Evolutionary conservation across 2,113 vertebrate genomes (phyloP).

Genomic region (Podarcis cretensis): DNA sequence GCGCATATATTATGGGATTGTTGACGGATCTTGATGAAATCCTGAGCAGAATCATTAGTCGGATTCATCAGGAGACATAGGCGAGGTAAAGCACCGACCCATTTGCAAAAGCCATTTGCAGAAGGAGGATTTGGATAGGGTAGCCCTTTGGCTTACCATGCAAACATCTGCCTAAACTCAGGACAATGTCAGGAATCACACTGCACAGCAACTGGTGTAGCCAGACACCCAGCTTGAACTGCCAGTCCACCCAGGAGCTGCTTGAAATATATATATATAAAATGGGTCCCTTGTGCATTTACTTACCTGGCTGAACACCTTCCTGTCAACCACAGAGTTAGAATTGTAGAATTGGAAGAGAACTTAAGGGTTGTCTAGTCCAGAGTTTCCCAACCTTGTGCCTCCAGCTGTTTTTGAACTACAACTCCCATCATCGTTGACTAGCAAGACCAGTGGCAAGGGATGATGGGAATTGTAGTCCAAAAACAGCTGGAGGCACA

Average conservation of each 20-base stretch:
- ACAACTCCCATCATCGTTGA: too few relatives aligned
- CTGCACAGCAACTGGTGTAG: neutral
- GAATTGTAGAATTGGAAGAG: too few relatives aligned
- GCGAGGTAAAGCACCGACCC: neutral
- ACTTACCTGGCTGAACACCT: too few relatives aligned
- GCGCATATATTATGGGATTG: conserved; percentile 17
- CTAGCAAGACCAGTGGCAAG: too few relatives aligned
- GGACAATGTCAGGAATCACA: neutral
- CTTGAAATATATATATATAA: too few relatives aligned
- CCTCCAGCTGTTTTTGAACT: too few relatives aligned
- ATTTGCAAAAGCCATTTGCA: neutral
- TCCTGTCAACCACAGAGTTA: too few relatives aligned
- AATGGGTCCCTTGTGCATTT: too few relatives aligned
- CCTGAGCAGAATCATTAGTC: conserved; percentile 35
- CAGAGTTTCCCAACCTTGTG: too few relatives aligned
- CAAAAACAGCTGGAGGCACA: too few relatives aligned
- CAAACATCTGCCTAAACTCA: neutral
- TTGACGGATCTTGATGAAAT: conserved; percentile 43
- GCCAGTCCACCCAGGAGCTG: neutral
- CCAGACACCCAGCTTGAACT: neutral
- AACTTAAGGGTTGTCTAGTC: too few relatives aligned
- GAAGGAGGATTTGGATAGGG: neutral
- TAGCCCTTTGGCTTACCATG: neutral
- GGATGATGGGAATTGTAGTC: too few relatives aligned
- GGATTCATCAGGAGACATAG: neutral